Conservation (phyloP, 2,888 invertebrate species). For the Mylabris sibirica region DNA sequence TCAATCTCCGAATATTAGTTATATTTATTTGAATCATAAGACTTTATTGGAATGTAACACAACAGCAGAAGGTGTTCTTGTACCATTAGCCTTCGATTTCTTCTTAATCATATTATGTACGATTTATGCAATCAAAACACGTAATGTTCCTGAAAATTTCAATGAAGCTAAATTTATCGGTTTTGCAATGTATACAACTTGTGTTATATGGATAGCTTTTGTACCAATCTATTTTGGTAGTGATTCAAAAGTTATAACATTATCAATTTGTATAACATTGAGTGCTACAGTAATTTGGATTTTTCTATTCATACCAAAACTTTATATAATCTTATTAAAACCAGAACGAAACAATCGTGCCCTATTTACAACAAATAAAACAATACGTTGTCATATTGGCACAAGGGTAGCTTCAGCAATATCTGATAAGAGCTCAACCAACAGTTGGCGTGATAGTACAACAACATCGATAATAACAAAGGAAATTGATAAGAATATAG, state of each 20-base stretch:
- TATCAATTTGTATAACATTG: conserved; percentile 76
- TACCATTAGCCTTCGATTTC: conserved; percentile 76
- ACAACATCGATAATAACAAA: conserved; percentile 31
- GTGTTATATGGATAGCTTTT: conserved; percentile 81
- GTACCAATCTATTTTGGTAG: conserved; percentile 79
- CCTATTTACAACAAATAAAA: conserved; percentile 76
- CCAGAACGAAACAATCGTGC: conserved; percentile 81
- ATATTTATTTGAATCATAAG: conserved; percentile 64
- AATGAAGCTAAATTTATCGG: conserved; percentile 80
- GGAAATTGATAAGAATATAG: conserved; percentile 20
- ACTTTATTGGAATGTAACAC: conserved; percentile 72
- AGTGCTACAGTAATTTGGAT: conserved; percentile 76
- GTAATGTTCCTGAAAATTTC: conserved; percentile 84
- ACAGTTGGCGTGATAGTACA: conserved; percentile 52
- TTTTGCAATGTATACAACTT: conserved; percentile 82
- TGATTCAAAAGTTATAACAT: conserved; percentile 65
- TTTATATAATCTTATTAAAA: conserved; percentile 77
- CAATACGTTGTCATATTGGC: conserved; percentile 75
- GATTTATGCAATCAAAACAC: conserved; percentile 77
- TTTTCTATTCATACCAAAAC: conserved; percentile 78
- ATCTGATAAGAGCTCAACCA: conserved; percentile 57
- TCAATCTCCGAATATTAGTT: conserved; percentile 68
- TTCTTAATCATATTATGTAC: conserved; percentile 77
- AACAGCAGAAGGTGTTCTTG: conserved; percentile 66
- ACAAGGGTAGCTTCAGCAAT: conserved; percentile 62